These are phyloP conservation scores for Pelagia noctiluca DNA, from an alignment of 30 jellyfish, hydroid and myxozoan genomes.

Conservation along the genomic window DNA sequence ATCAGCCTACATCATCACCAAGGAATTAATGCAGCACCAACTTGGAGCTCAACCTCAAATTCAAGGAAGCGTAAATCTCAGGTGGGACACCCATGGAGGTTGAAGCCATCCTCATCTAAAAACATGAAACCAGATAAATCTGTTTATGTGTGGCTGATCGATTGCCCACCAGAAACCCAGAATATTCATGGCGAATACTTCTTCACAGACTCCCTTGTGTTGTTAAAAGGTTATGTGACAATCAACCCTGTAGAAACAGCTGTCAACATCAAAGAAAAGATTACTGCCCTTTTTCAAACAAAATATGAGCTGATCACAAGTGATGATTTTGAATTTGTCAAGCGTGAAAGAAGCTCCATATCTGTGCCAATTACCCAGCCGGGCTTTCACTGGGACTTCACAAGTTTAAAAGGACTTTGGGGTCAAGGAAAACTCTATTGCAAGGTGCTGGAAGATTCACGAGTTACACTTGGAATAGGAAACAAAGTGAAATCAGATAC, in stretches of 20 bases:
- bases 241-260: slow-evolving; percentile 28
- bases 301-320: not conserved
- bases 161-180: slow-evolving; percentile 22
- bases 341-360: slow-evolving; percentile 34
- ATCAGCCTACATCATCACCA: slow-evolving; percentile 16
- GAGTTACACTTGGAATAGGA: slow-evolving; percentile 2
- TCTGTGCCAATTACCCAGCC: slow-evolving; percentile 39
- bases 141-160: slow-evolving; percentile 13
- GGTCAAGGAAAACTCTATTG: slow-evolving; percentile 35
- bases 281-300: not conserved
- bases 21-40: slow-evolving; percentile 4
- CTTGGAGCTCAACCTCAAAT: slow-evolving; percentile 10
- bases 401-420: not conserved
- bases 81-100: slow-evolving; percentile 27
- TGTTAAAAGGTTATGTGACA: slow-evolving; percentile 4
- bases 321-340: slow-evolving; percentile 31
- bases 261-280: not conserved
- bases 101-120: slow-evolving; percentile 23
- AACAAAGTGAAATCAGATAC: not conserved
- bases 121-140: slow-evolving; percentile 16
- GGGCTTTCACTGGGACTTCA: slow-evolving; percentile 22
- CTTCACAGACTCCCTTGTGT: slow-evolving; percentile 20
- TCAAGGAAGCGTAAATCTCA: slow-evolving; percentile 9
- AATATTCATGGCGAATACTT: slow-evolving; percentile 4
- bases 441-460: not conserved